Base-by-base conservation (phyloP, 2,888 invertebrate species). In the Rhimphoctona megacephalus region DNA sequence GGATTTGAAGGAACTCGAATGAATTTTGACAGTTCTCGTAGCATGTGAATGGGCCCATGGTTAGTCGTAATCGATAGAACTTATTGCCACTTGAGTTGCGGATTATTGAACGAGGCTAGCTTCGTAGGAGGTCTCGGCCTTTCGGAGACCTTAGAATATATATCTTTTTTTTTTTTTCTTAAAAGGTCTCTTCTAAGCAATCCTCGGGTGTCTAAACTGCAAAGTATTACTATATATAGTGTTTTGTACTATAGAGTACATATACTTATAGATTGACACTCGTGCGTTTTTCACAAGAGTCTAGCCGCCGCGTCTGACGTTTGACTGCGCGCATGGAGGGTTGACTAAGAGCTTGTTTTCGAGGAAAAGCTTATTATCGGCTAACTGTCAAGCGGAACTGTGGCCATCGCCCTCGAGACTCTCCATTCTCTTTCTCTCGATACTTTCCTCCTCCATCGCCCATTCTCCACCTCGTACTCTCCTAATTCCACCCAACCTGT, bases 351-450 rank as follows among this genome's bases (percentile, higher is more conserved):
- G 83, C 67, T 79, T 86, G 81, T 81, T 83, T 85, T 83, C 83
- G 80, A 81, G 73, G 86, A 86, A 88, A 88, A 89, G 86, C 88
- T 88, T 86, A 88, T 89, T 89, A 89, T 89, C 89, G 87, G 87
- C 72, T 89, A 89, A 85, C 87, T 87, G 89, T 88, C 89, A 88
- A 81, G 81, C 66, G 79, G 64, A 76, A 73, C 80, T 69, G 83
- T 49, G 73, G 77, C 80, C 82, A 80, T 76, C 77, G 80, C 73
- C 70, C 80, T 69, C 67, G 6, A 72, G 70, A 46, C 66, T 81
- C 79, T 83, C 43, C 43, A 43, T 72, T 33, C 19, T 25, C 52
- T 30, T 52, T 19, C 17, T 57, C 43, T 25, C 49, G 25, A 73
- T 36, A 33, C 64, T 66, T 33, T 17, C 49, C 36, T n/a, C 49